Conservation (phyloP, 2,888 invertebrate genomes). For the Pseudoips prasinana region DNA sequence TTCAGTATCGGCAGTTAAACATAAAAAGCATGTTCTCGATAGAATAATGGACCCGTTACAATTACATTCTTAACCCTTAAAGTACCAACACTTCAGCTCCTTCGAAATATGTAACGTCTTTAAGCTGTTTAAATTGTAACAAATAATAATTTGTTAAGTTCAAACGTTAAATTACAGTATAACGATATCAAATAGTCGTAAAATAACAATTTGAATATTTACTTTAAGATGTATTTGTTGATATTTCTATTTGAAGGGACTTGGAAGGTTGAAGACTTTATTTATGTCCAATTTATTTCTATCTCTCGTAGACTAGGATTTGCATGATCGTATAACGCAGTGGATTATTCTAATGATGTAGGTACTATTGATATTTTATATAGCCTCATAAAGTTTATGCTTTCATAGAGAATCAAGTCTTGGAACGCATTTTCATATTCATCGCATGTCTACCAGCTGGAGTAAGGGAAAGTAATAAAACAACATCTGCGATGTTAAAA, state of each 20-base stretch:
- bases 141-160: no score
- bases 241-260: constrained; percentile 31
- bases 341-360: constrained; percentile 63
- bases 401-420: constrained; percentile 46
- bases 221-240: constrained; percentile 33
- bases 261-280: constrained; percentile 45
- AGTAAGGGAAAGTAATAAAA: constrained; percentile 18
- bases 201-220: constrained; percentile 12
- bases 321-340: constrained; percentile 53
- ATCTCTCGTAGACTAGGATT: constrained; percentile 56
- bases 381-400: constrained; percentile 54
- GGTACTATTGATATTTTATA: constrained; percentile 62
- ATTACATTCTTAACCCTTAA: no score
- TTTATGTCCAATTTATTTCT: constrained; percentile 53
- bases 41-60: no score
- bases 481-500: constrained; percentile 29
- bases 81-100: no score
- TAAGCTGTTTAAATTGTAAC: no score
- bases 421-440: constrained; percentile 34
- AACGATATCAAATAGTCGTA: background rate
- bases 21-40: no score
- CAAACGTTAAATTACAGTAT: no score
- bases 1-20: no score
- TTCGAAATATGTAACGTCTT: no score
- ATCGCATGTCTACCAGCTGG: constrained; percentile 16